Evolutionary conservation across 2,797 vertebrate genomes (phyloP).

Genomic region (Hydrocynus forskahlii): DNA sequence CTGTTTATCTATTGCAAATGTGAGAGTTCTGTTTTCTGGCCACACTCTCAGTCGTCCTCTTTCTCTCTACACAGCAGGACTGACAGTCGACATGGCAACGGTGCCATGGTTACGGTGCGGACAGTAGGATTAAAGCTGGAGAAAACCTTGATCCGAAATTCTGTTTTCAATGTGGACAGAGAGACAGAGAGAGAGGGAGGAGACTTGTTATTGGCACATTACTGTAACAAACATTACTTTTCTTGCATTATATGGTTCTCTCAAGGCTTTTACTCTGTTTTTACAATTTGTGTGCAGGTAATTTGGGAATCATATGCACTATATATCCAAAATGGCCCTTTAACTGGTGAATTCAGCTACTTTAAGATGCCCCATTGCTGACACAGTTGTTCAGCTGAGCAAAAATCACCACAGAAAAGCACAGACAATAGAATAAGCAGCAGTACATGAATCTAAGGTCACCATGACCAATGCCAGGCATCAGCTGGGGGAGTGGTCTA

Average conservation of each 20-base stretch:
- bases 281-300: not conserved
- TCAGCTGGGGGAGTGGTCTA: too few relatives aligned
- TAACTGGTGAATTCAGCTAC: too few relatives aligned
- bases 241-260: not conserved
- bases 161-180: conserved; percentile 17
- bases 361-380: too few relatives aligned
- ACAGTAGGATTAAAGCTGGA: conserved; percentile 30
- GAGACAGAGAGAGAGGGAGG: not conserved
- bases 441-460: too few relatives aligned
- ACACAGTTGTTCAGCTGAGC: too few relatives aligned
- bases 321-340: too few relatives aligned
- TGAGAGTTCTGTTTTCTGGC: conserved; percentile 20
- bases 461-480: too few relatives aligned
- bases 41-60: not conserved
- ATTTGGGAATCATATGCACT: too few relatives aligned
- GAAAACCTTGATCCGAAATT: conserved; percentile 21
- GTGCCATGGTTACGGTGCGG: conserved; percentile 37
- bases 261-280: not conserved
- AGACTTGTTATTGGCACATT: not conserved
- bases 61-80: conserved; percentile 9
- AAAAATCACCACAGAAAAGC: too few relatives aligned
- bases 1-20: conserved; percentile 18
- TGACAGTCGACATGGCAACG: conserved; percentile 37
- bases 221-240: not conserved
- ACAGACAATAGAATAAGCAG: too few relatives aligned